These are phyloP conservation scores for Drosophila diplacantha DNA, from an alignment of 2,888 invertebrate genomes.

Conservation along the genomic window DNA sequence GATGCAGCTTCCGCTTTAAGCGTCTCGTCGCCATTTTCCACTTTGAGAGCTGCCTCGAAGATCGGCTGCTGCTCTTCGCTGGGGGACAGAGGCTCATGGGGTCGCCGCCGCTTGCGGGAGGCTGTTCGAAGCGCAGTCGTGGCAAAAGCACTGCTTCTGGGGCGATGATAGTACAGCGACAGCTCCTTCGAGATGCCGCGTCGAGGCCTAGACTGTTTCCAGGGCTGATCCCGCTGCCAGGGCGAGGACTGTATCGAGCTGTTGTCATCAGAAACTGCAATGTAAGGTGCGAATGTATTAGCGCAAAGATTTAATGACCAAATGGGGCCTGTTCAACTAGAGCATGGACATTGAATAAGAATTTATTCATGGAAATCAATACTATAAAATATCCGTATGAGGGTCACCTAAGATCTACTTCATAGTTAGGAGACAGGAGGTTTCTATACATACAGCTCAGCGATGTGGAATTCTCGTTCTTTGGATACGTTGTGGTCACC, in stretches of 20 bases:
- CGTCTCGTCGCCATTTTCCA: constrained; percentile 64
- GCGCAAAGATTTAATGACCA: background rate
- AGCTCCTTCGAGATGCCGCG: constrained; percentile 86
- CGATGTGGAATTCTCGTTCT: constrained; percentile 87
- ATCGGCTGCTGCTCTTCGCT: constrained; percentile 46
- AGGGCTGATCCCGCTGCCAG: constrained; percentile 93
- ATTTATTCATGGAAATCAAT: background rate
- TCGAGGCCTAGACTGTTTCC: constrained; percentile 89
- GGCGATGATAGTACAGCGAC: constrained; percentile 80
- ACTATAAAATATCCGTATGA: background rate
- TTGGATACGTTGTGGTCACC: constrained; percentile 78
- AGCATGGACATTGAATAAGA: background rate
- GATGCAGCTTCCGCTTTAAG: constrained; percentile 42
- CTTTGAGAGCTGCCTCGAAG: constrained; percentile 43
- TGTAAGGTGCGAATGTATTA: background rate
- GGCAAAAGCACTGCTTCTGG: constrained; percentile 66
- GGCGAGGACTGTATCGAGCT: constrained; percentile 93
- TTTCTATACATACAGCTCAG: constrained; percentile 83
- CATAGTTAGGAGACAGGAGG: background rate
- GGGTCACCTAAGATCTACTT: background rate
- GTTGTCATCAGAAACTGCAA: constrained; percentile 90
- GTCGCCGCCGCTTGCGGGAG: constrained; percentile 82
- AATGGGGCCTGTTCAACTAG: background rate
- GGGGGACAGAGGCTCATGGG: constrained; percentile 79
- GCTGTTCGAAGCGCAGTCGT: constrained; percentile 66